Evolutionary conservation across 2,797 vertebrate genomes (phyloP).

Genomic region (Poliocrania exsul): DNA sequence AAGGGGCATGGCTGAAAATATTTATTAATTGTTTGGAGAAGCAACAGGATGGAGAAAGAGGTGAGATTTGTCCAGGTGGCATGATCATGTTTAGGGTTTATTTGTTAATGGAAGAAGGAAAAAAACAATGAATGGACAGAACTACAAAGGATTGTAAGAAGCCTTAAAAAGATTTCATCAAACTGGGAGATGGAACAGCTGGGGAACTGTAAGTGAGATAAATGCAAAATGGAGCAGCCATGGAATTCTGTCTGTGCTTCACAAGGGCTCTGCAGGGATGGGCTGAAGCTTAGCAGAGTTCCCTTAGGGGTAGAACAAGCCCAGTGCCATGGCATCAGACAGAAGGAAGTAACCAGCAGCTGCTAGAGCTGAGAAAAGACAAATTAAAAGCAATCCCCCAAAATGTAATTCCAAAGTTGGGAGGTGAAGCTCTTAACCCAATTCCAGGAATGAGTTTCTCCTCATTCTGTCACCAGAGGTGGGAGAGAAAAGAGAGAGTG

Average conservation of each 20-base stretch:
- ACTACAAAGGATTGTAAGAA: not conserved
- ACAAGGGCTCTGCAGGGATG: not conserved
- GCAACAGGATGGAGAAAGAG: not conserved
- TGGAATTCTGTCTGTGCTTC: not conserved
- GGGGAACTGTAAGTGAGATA: not conserved
- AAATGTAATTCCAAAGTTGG: not conserved
- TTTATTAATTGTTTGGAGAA: conserved; percentile 26
- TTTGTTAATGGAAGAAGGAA: conserved; percentile 13
- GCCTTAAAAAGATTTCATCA: not conserved
- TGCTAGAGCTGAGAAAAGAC: not conserved
- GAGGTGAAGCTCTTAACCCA: not conserved
- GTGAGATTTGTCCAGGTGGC: conserved; percentile 26
- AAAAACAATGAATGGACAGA: not conserved
- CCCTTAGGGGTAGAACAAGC: not conserved
- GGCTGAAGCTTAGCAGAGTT: not conserved
- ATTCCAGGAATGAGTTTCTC: not conserved
- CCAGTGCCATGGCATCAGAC: not conserved
- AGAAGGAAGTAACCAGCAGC: not conserved
- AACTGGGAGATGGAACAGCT: not conserved
- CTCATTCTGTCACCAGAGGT: not conserved
- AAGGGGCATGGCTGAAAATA: conserved; percentile 4
- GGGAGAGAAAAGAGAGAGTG: not conserved
- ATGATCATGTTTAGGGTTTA: not conserved
- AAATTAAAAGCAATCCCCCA: not conserved
- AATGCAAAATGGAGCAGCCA: not conserved